These are phyloP conservation scores for Indri indri DNA, from an alignment of 2,113 vertebrate species.

Conservation along the genomic window DNA sequence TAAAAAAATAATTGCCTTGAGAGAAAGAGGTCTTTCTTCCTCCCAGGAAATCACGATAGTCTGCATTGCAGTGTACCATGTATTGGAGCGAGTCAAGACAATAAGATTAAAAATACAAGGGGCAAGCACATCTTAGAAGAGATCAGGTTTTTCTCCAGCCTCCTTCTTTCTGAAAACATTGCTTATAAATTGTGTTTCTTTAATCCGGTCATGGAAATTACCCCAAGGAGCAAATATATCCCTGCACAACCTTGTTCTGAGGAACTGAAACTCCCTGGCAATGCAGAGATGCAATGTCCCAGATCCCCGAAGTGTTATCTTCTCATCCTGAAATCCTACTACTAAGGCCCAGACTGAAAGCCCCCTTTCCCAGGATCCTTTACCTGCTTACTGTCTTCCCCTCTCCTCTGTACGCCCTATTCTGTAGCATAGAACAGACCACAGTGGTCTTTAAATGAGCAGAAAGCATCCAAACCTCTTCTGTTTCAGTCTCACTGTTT, in stretches of 20 bases:
- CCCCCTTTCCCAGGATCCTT: too few species aligned
- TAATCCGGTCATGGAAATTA: not conserved
- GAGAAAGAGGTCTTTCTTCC: not conserved
- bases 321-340: not conserved
- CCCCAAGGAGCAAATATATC: not conserved
- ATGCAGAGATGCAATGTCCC: not conserved
- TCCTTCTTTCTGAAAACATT: not conserved
- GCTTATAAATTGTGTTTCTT: not conserved
- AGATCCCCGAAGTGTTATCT: not conserved
- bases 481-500: not conserved
- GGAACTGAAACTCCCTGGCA: not conserved
- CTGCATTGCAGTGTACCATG: not conserved
- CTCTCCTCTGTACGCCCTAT: not conserved
- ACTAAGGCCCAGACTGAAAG: not conserved
- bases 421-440: not conserved
- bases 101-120: not conserved
- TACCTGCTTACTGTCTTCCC: not conserved
- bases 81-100: not conserved
- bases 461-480: not conserved
- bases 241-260: not conserved
- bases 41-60: conserved; percentile 25
- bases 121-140: not conserved
- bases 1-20: not conserved
- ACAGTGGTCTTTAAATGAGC: not conserved
- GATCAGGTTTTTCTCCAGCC: not conserved